Conservation (phyloP, 1,140 invertebrate genomes). For the Maconellicoccus hirsutus region DNA sequence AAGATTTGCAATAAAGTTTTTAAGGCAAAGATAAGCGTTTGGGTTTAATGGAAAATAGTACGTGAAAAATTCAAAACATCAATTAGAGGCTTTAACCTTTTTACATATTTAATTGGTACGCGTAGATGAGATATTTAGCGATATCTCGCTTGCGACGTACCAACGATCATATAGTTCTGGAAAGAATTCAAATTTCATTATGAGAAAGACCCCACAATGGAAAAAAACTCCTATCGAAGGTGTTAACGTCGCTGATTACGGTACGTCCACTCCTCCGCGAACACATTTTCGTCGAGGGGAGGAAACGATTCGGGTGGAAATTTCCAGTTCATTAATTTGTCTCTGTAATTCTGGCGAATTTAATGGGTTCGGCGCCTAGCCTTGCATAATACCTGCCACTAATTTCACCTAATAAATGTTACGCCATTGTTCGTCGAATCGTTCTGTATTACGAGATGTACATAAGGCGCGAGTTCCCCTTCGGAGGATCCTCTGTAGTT, state of each 20-base stretch:
- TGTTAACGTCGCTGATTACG: background rate
- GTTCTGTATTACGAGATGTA: background rate
- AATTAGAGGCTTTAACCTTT: no score
- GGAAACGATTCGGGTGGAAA: background rate
- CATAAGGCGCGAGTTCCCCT: background rate
- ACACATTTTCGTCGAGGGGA: conserved; percentile 7
- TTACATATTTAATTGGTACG: no score
- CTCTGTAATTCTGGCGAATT: conserved; percentile 2
- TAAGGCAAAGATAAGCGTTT: no score
- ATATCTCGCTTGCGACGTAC: no score
- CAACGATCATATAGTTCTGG: background rate
- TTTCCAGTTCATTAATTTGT: conserved; percentile 4
- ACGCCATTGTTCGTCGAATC: background rate
- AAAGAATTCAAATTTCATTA: background rate
- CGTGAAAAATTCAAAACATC: no score
- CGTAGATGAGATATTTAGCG: no score
- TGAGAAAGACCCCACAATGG: no score
- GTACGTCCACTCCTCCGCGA: background rate
- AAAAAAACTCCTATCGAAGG: background rate
- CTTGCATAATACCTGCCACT: conserved; percentile 3
- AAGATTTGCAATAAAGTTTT: no score
- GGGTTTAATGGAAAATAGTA: no score
- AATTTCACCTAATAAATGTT: conserved; percentile 1
- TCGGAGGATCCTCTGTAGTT: background rate
- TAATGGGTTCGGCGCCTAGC: background rate